Evolutionary conservation across 2,888 invertebrate genomes (phyloP).

Genomic region (Gastracanthus pulcherrimus): DNA sequence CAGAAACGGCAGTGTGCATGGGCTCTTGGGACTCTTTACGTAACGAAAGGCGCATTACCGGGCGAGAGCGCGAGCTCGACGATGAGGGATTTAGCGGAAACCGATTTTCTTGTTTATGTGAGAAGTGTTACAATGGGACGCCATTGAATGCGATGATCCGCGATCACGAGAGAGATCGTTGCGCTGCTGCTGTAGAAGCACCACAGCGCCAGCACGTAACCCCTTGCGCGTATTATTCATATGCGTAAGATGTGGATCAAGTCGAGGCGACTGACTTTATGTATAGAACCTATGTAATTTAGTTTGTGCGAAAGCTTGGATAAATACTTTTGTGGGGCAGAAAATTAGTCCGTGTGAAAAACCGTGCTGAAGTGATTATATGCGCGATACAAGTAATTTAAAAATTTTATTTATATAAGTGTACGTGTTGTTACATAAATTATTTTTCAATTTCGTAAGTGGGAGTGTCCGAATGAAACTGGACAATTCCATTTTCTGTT

Average conservation of each 20-base stretch:
- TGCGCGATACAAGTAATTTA: no score
- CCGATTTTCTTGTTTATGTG: conserved; percentile 18
- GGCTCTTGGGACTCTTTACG: no score
- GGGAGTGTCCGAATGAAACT: no score
- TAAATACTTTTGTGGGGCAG: not conserved
- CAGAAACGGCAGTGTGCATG: no score
- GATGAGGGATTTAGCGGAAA: conserved; percentile 33
- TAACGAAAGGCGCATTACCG: conserved; percentile 4
- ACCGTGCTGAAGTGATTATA: no score
- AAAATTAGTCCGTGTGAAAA: not conserved
- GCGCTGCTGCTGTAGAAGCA: conserved; percentile 32
- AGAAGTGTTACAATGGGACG: conserved; percentile 33
- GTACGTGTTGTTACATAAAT: no score
- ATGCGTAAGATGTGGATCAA: not conserved
- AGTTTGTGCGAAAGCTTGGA: not conserved
- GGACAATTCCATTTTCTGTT: no score
- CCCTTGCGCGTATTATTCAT: not conserved
- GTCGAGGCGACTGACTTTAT: not conserved
- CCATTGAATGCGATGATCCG: no score
- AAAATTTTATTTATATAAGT: no score
- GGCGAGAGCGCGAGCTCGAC: not conserved
- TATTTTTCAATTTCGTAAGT: no score
- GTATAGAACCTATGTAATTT: not conserved
- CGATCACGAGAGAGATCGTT: not conserved
- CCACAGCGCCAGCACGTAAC: conserved; percentile 5